phyloP scores from a whole-genome alignment of 1,140 invertebrate species.

The Paralvinella palmiformis region DNA sequence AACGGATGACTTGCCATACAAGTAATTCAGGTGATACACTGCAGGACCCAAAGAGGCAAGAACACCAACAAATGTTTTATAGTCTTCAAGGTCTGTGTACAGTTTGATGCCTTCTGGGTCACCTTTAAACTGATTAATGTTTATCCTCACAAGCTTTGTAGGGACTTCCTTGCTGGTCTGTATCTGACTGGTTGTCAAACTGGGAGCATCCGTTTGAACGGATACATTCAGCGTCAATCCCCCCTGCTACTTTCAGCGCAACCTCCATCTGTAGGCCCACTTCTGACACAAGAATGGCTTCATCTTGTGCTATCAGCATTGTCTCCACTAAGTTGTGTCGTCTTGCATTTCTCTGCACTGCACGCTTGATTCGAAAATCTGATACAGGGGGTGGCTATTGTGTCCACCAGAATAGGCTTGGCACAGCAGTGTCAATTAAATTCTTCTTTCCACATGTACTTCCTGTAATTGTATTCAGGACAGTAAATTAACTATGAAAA shows the following conservation, averaged over 20 bases:
- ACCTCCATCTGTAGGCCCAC: background rate
- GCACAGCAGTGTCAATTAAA: conserved; percentile 4
- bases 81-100: too few relatives aligned
- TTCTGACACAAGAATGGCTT: background rate
- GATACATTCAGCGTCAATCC: background rate
- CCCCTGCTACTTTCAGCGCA: background rate
- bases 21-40: too few relatives aligned
- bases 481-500: background rate
- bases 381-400: background rate
- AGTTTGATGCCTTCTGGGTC: too few relatives aligned
- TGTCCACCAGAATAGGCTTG: conserved; percentile 1
- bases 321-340: background rate
- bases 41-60: too few relatives aligned
- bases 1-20: too few relatives aligned
- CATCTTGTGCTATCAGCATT: background rate
- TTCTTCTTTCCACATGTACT: background rate
- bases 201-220: background rate
- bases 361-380: background rate
- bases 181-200: background rate
- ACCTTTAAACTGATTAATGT: too few relatives aligned
- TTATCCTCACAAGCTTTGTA: background rate
- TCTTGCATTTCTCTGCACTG: background rate
- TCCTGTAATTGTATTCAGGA: background rate
- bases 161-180: background rate
- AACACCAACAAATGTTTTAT: too few relatives aligned